A percentile compares a stretch with the other conserved stretches of the same genome.
Conservation (phyloP, 2,888 invertebrate species). For the Mycalesis mineus region DNA sequence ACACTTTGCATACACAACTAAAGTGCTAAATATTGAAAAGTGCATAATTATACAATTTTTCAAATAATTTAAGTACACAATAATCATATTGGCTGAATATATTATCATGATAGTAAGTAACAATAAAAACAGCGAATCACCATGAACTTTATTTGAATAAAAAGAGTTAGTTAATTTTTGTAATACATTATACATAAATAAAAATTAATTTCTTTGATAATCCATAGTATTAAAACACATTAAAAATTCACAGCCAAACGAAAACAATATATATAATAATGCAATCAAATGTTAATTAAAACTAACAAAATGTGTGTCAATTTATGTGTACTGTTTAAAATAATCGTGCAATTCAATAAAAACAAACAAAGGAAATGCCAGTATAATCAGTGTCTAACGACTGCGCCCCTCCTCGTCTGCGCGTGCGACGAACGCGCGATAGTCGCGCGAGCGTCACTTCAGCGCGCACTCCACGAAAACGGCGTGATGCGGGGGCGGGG, state of each 20-base stretch:
- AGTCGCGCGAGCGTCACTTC: conserved; percentile 49
- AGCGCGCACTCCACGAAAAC: conserved; percentile 73
- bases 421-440: background rate
- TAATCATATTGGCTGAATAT: too few relatives aligned
- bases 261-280: too few relatives aligned
- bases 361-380: background rate
- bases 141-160: background rate
- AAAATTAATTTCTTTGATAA: too few relatives aligned
- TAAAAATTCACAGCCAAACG: too few relatives aligned
- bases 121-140: background rate
- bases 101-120: background rate
- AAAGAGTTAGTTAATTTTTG: too few relatives aligned
- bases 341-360: background rate
- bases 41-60: background rate
- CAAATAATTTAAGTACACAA: background rate
- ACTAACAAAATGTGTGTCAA: too few relatives aligned
- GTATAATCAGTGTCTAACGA: conserved; percentile 14
- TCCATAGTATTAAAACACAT: too few relatives aligned
- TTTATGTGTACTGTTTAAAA: background rate
- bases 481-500: conserved; percentile 28
- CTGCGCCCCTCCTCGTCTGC: conserved; percentile 7
- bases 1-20: background rate
- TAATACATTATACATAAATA: too few relatives aligned
- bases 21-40: conserved; percentile 1
- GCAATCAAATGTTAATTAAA: too few relatives aligned